Conservation (phyloP, 2,113 vertebrate genomes). For the Rattus rattus region DNA sequence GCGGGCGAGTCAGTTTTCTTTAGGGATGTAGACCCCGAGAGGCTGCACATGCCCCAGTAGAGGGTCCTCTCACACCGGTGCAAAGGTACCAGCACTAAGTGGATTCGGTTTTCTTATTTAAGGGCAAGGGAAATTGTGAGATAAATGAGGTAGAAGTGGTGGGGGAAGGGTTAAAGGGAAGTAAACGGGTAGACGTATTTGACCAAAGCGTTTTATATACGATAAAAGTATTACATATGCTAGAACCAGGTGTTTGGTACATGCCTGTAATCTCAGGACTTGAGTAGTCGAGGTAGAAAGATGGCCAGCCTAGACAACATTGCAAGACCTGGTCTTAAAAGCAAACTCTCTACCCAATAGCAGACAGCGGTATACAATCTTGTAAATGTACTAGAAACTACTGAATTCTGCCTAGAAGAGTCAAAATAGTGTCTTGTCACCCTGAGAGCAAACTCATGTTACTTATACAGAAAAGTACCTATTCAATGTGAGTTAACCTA, state of each 20-base stretch:
- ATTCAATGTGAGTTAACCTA: constrained; percentile 48
- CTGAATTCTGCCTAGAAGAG: not conserved
- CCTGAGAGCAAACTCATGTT: not conserved
- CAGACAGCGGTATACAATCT: not conserved
- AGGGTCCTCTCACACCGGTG: not conserved
- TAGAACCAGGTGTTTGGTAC: not conserved
- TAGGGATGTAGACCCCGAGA: not conserved
- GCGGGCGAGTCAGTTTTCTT: not conserved
- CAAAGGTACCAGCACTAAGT: not conserved
- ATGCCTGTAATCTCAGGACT: not conserved
- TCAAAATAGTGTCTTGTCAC: not conserved
- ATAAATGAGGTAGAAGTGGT: not conserved
- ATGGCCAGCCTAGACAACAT: not conserved
- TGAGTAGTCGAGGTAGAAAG: not conserved
- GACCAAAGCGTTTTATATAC: not conserved
- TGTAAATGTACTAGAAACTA: not conserved
- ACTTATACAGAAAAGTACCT: not conserved
- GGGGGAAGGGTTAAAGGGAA: not conserved
- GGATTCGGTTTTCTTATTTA: not conserved
- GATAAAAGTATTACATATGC: not conserved
- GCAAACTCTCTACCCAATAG: not conserved
- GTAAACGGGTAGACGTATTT: not conserved
- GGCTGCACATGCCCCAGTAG: not conserved
- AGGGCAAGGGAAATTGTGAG: not conserved
- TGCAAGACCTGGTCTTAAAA: not conserved